Base-by-base conservation (phyloP, 2,113 vertebrate genomes). In the Cynocephalus volans region DNA sequence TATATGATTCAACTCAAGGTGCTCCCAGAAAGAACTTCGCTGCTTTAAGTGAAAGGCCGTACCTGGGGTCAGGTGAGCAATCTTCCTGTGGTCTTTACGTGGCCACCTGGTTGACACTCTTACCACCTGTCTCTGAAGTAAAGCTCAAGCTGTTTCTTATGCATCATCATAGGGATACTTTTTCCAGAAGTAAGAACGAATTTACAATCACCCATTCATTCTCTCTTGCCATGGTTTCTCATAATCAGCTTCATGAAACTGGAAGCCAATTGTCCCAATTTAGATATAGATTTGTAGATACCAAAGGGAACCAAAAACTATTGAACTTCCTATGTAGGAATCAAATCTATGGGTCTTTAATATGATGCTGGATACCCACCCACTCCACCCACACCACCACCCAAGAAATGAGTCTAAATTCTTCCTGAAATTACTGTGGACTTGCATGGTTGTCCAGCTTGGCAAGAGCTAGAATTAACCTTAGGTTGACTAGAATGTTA, bases 211-310 rank as follows among this genome's bases (percentile, higher is more conserved):
- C 91, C 60, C 70, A 28, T 7, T 81, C 24, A 69, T 64, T 64
- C 60, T 70, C 45, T 79, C n/a, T 54, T 45, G 52, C 64, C 45
- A 45, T 62, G 12, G 1, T 81, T 88, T 31, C 45, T 79, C 84
- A 82, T 77, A 45, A 90, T 69, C 56, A 62, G 75, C 86, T 80
- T 91, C 83, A 87, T 65, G 80, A 92, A 80, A 73, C 23, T 69
- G 75, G 80, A 72, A 86, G 45, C 54, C 50, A 86, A 10, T 26
- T 54, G 83, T 88, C 56, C 26, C 73, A 62, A 19, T 60, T 76
- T 69, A 52, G 24, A 60, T 24, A 11, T n/a, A 48, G 23, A 88
- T 89, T 82, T 93, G 6, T 83, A 70, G 72, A 41, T 21, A 70
- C n/a, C 69, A 80, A 93, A 52, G 21, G n/a, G 26, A 81, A 81